Conservation (phyloP, 2,888 invertebrate species). For the Metacarcinus magister region DNA sequence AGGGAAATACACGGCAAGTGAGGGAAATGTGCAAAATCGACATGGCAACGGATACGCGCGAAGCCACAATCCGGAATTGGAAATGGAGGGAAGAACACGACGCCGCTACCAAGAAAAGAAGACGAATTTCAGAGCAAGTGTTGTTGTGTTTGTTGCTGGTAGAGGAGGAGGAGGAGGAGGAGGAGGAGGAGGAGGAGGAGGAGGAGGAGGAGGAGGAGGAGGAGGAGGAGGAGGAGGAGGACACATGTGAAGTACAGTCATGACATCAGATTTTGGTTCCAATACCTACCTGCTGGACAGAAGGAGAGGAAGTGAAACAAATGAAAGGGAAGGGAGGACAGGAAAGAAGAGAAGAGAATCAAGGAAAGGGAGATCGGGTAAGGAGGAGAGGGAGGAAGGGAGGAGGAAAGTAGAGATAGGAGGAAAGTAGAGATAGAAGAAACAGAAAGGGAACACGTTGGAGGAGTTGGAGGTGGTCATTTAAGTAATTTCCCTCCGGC, state of each 20-base stretch:
- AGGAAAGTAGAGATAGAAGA: not conserved
- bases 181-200: slow-evolving; percentile 13
- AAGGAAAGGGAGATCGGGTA: not conserved
- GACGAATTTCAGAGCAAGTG: not conserved
- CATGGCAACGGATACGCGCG: not conserved
- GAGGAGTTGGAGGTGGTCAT: not conserved
- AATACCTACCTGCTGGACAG: too few species aligned
- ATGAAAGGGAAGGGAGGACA: not conserved
- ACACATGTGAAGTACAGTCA: too few species aligned
- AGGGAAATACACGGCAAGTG: not conserved
- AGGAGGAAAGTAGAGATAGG: not conserved
- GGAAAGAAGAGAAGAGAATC: not conserved
- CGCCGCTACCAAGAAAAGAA: not conserved
- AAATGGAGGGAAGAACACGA: not conserved
- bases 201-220: not conserved
- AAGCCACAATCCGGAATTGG: not conserved
- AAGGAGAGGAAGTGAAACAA: too few species aligned
- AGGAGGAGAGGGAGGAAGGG: not conserved
- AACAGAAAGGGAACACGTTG: not conserved
- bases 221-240: not conserved
- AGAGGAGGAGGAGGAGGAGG: slow-evolving; percentile 6
- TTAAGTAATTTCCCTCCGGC: slow-evolving; percentile 20
- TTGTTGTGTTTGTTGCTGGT: not conserved
- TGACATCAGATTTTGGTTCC: too few species aligned
- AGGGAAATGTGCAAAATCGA: not conserved